Evolutionary conservation across 1,140 invertebrate species (phyloP), one percentile per base, ranked within the genome.

Genomic region (Drosophila takahashii): DNA sequence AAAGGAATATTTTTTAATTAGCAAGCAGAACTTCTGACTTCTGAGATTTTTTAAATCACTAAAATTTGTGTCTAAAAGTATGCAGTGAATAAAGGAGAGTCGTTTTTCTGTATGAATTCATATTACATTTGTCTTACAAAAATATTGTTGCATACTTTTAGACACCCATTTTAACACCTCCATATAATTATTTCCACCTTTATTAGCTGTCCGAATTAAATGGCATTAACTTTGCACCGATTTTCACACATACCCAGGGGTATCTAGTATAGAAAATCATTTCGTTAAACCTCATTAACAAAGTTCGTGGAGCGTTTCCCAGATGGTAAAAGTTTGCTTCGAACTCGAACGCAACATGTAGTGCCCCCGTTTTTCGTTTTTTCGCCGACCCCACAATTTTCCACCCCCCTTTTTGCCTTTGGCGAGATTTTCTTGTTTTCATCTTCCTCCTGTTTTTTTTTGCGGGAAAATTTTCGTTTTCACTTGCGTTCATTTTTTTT

Each of bases 261-360:
- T 7, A 6, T 29, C 8, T 32, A 22, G 9, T n/a, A 7, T 29
- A 18, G 53, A 8, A 29, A 42, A 34, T 59, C 16, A 59, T 59
- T 42, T 34, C 8, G 53, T 37, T 22, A 64, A 67, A 65, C 18
- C 64, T 67, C 37, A 67, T 67, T 51, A 67, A 51, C 39, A 65
- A 67, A 67, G 15, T 65, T 67, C 45, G 18, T 26, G 27, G 15
- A 47, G 15, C 44, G 37, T 39, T 45, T 45, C 29, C 15, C 39
- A 47, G 66, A 37, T 44, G 32, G 26, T 11, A 42, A 69, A 70
- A 47, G 39, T 56, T 70, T 18, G 47, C 50, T 56, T 67, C 66
- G 61, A 70, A 56, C 66, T 70, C 64, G 62, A 70, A 70, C 66
- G 41, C 62, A 70, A 56, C 66, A 69, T 69, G 66, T 67, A 37